These are phyloP conservation scores for Stegostoma tigrinum DNA, from an alignment of 2,113 vertebrate genomes.

Conservation along the genomic window DNA sequence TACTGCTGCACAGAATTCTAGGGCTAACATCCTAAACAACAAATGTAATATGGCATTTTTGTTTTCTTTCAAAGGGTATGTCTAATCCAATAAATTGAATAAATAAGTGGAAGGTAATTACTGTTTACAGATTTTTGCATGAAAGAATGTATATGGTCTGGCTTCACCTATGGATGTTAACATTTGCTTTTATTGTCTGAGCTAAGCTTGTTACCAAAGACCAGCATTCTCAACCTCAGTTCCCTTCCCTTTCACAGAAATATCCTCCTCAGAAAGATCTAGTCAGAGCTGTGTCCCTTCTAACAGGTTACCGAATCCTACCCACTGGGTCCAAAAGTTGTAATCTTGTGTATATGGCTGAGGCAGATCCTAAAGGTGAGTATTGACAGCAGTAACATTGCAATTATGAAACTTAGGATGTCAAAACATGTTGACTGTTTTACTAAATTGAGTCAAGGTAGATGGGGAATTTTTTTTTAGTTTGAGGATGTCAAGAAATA, in stretches of 20 bases:
- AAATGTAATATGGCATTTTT: not conserved
- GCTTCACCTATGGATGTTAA: not conserved
- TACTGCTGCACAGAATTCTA: not conserved
- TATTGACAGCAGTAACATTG: not conserved
- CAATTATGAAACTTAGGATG: not conserved
- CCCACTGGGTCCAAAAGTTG: constrained; percentile 61
- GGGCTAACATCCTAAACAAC: not conserved
- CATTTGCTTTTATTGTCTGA: not conserved
- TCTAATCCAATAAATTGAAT: not conserved
- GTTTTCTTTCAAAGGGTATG: not conserved
- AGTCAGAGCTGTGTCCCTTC: constrained; percentile 64
- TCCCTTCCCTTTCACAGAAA: constrained; percentile 47
- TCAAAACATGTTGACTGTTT: not conserved
- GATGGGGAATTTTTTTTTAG: not conserved
- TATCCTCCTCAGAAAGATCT: constrained; percentile 55
- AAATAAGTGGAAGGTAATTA: not conserved
- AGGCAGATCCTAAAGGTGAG: constrained; percentile 69
- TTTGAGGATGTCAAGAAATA: not conserved
- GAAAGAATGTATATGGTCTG: not conserved
- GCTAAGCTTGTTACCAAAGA: not conserved
- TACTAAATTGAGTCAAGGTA: not conserved
- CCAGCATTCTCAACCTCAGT: not conserved
- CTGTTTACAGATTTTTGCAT: not conserved
- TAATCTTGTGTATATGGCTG: constrained; percentile 64
- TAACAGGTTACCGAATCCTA: constrained; percentile 61